Evolutionary conservation across 2,797 vertebrate species (phyloP).

Genomic region (Hypotaenidia philippensis): DNA sequence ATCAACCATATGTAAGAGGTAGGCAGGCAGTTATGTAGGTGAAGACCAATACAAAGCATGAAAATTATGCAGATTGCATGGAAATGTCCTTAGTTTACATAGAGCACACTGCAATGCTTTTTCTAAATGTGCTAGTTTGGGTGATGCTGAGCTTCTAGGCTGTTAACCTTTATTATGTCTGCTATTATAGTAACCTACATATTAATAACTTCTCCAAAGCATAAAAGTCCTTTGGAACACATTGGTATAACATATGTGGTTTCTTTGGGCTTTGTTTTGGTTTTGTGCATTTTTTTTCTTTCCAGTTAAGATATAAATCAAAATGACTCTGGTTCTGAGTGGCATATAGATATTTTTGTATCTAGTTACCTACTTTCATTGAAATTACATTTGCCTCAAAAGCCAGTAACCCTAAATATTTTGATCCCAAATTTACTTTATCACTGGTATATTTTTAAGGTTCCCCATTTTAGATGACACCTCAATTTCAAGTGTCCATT

Average conservation of each 20-base stretch:
- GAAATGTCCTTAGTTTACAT: not conserved
- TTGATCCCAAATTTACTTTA: not conserved
- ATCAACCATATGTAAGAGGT: not conserved
- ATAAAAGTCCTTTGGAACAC: not conserved
- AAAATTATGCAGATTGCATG: not conserved
- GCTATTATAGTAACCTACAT: not conserved
- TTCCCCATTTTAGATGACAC: not conserved
- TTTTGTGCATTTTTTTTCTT: not conserved
- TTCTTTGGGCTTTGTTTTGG: no score
- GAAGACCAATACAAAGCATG: not conserved
- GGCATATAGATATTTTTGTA: not conserved
- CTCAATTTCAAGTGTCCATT: not conserved
- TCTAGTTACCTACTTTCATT: not conserved
- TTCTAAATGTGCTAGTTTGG: not conserved
- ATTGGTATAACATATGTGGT: not conserved
- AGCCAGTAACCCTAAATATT: not conserved
- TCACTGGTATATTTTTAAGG: accelerated
- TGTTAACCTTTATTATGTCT: not conserved
- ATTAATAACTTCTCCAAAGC: not conserved
- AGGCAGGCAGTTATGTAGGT: not conserved
- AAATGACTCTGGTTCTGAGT: not conserved
- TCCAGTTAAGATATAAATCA: not conserved
- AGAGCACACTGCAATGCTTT: not conserved
- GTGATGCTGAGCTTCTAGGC: not conserved
- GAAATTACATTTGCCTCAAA: not conserved